Conservation (phyloP, 2,888 invertebrate species). For the Rhyacophila evoluta region DNA sequence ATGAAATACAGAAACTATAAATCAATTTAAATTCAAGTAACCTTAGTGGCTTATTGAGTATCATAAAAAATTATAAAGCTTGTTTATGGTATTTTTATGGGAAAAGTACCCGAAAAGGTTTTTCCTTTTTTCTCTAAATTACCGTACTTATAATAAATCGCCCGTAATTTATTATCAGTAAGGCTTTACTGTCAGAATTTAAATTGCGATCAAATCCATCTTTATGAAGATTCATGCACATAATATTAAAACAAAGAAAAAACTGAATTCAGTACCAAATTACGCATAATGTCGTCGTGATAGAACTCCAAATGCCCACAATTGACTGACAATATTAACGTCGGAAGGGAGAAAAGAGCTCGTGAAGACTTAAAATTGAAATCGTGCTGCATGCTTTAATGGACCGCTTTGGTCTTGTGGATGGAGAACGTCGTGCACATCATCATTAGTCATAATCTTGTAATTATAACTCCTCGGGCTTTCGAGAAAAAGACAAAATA, state of each 20-base stretch:
- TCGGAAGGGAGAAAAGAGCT: conserved; percentile 35
- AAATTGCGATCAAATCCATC: no score
- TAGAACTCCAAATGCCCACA: conserved; percentile 8
- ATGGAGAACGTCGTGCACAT: conserved; percentile 16
- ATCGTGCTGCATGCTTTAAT: conserved; percentile 54
- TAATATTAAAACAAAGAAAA: neutral
- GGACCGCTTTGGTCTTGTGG: conserved; percentile 30
- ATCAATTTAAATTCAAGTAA: no score
- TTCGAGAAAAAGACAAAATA: neutral
- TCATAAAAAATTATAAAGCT: no score
- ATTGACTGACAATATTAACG: conserved; percentile 26
- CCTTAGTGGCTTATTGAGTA: no score
- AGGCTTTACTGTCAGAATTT: no score
- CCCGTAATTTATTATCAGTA: no score
- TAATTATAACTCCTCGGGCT: conserved; percentile 39
- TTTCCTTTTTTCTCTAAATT: no score
- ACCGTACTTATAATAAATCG: no score
- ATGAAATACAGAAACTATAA: no score
- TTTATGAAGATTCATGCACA: neutral
- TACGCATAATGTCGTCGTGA: conserved; percentile 4
- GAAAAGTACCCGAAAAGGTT: no score
- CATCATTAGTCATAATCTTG: conserved; percentile 49
- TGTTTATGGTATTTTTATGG: no score
- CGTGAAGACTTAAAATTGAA: conserved; percentile 53
- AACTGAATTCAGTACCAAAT: neutral